These are phyloP conservation scores for Latrodectus elegans DNA, from an alignment of 2,888 invertebrate species.

Conservation along the genomic window DNA sequence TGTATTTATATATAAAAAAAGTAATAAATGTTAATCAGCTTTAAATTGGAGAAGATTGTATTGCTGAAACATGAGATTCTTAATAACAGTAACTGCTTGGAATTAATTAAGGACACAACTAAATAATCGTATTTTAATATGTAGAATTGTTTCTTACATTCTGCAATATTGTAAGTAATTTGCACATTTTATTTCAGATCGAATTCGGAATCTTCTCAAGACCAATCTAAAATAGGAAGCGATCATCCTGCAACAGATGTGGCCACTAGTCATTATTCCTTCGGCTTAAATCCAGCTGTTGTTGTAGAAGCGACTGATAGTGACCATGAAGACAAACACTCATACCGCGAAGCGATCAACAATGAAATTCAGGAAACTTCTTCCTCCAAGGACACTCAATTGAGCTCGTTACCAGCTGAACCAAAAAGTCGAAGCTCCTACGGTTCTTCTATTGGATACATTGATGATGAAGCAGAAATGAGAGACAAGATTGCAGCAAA, in stretches of 20 bases:
- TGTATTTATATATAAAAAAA: no score
- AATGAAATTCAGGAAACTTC: conserved; percentile 20
- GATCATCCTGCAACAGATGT: conserved; percentile 35
- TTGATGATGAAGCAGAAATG: conserved; percentile 47
- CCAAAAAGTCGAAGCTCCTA: conserved; percentile 56
- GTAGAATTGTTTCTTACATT: no score
- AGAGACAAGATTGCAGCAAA: conserved; percentile 39
- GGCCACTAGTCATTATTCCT: conserved; percentile 54
- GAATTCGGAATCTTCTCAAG: conserved; percentile 61
- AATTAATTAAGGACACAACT: no score
- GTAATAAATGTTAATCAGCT: no score
- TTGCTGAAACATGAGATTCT: no score
- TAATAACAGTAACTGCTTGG: no score
- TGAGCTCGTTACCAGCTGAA: conserved; percentile 32
- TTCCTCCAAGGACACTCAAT: conserved; percentile 40
- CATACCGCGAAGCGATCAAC: conserved; percentile 27
- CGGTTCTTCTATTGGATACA: conserved; percentile 61
- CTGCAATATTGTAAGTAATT: no score
- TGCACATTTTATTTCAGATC: conserved; percentile 23
- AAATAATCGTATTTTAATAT: no score
- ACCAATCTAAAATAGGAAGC: conserved; percentile 25
- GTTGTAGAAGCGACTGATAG: conserved; percentile 44
- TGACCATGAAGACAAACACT: conserved; percentile 48
- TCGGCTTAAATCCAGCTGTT: conserved; percentile 54
- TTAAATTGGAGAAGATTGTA: no score